A percentile compares a stretch with the other conserved stretches of the same genome.
Evolutionary conservation across 1,140 invertebrate genomes (phyloP).

Genomic region (Brachionus angularis): DNA sequence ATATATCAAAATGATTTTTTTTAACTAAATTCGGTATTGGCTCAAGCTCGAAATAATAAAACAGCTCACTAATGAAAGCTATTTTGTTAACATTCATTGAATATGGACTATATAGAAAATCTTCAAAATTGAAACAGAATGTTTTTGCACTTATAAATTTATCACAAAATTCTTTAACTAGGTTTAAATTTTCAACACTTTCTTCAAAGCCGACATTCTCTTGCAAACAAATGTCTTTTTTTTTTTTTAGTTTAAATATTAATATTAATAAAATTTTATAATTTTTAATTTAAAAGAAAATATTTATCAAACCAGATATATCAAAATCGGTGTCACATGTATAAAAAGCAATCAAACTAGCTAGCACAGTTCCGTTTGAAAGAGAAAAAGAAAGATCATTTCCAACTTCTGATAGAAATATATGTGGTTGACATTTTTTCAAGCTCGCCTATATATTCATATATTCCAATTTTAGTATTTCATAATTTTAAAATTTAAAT

Average conservation of each 20-base stretch:
- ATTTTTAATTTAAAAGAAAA: no score
- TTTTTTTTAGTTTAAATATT: neutral
- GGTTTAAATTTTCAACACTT: constrained; percentile 41
- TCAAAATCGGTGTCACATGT: constrained; percentile 29
- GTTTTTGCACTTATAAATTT: neutral
- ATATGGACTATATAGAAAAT: constrained; percentile 39
- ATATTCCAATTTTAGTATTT: neutral
- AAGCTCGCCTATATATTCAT: neutral
- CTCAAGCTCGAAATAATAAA: constrained; percentile 19
- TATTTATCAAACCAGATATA: neutral
- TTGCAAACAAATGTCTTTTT: constrained; percentile 25
- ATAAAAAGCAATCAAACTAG: constrained; percentile 26
- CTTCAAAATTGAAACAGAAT: constrained; percentile 35
- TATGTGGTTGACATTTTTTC: constrained; percentile 22
- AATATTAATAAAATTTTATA: neutral
- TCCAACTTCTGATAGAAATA: neutral
- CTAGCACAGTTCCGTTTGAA: constrained; percentile 21
- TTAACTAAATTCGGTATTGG: constrained; percentile 14
- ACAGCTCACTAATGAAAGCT: constrained; percentile 26
- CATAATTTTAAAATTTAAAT: neutral
- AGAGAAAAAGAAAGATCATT: constrained; percentile 1
- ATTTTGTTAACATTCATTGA: constrained; percentile 31
- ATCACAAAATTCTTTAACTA: constrained; percentile 42
- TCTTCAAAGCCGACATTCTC: constrained; percentile 40
- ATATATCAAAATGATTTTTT: constrained; percentile 20